phyloP scores from a whole-genome alignment of 2,888 invertebrate genomes.

The Sipha maydis region DNA sequence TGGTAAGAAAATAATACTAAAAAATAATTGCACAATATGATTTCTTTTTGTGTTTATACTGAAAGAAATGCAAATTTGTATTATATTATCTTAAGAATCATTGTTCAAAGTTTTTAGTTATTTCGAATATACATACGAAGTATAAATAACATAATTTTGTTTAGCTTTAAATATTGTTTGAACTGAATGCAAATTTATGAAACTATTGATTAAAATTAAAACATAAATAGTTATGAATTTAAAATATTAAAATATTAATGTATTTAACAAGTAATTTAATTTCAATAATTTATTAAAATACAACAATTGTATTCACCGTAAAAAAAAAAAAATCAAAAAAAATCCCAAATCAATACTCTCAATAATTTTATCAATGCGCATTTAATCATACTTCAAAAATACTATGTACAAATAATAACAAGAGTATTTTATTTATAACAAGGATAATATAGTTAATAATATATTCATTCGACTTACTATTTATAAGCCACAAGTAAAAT shows the following conservation, averaged over 20 bases:
- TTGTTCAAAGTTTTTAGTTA: conserved; percentile 11
- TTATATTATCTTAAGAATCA: conserved; percentile 3
- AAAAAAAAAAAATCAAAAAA: not conserved
- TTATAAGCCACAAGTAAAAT: not conserved
- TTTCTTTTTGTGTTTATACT: not conserved
- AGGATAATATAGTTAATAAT: not conserved
- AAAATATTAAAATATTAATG: not conserved
- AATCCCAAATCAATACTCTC: not conserved
- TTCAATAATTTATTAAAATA: not conserved
- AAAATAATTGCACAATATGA: conserved; percentile 1
- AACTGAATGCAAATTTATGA: not conserved
- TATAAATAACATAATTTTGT: not conserved
- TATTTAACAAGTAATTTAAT: not conserved
- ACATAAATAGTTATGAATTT: not conserved
- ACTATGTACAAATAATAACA: not conserved
- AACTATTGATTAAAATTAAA: not conserved
- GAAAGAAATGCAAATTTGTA: not conserved
- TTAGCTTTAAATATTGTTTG: not conserved
- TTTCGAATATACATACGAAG: too few species aligned
- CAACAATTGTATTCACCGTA: not conserved
- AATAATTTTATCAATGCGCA: not conserved
- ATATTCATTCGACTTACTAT: not conserved
- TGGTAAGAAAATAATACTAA: not conserved
- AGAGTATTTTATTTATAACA: not conserved
- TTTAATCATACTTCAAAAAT: not conserved